Evolutionary conservation across 2,888 invertebrate genomes (phyloP), one percentile per base, ranked within the genome.

Genomic region (Bombylius discolor): DNA sequence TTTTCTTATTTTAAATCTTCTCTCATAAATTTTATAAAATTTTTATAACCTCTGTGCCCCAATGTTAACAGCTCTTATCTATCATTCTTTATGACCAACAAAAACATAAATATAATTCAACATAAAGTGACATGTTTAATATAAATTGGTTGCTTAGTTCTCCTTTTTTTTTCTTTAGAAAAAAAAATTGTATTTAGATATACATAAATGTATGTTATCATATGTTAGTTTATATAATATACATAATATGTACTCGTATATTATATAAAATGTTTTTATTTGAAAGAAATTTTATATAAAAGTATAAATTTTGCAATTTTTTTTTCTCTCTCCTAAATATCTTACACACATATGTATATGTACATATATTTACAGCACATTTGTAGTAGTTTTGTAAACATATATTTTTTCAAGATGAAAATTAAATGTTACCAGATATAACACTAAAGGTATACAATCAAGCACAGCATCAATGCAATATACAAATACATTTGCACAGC

Each of bases 31-130:
- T 36, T 36, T 36, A 36, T 36, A 36, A 36, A 36, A 48, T 32
- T 53, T 53, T 53, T 53, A 48, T 39, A 54, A 54, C 53, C 31
- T 39, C 33, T 49, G 42, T 49, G 44, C 45, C 44, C 44, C 42
- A 54, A 45, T 54, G 53, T 54, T 54, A 54, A 54, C 53, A 54
- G 49, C 33, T 49, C 49, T 54, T 54, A 54, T 54, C 53, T 49
- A 45, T 54, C 49, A 54, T 39, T 54, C 53, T 49, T 49, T 54
- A 54, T 47, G 45, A 49, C 49, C 47, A 49, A 33, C 45, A 39
- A 44, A 47, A 44, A 45, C 53, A 54, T 54, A 54, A 54, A 54
- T 54, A 54, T 54, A 54, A 49, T 33, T 33, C 45, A 49, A 47
- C 49, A 36, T 42, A 42, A 42, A 42, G 53, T 54, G 53, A 54